Base-by-base conservation (phyloP, 2,113 vertebrate genomes). In the Andinoacara biseriatus region DNA sequence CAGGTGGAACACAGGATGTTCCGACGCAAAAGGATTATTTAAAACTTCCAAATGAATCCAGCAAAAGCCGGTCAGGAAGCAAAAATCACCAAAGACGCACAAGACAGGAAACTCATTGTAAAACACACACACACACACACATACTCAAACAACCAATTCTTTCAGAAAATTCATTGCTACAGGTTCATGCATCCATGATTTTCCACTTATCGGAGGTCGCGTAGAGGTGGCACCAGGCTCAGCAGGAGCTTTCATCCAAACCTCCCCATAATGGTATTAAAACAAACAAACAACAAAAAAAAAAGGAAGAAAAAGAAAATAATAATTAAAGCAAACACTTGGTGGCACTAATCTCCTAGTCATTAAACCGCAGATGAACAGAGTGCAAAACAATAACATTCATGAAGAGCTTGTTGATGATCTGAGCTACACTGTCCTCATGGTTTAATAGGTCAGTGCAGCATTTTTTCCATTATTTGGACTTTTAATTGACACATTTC, bases 381-480 rank as follows among this genome's bases (percentile, higher is more conserved):
- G 7, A 67, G 7, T 0, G 38, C 14, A 67, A 67, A 65, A 24
- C 43, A 0, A 65, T 65, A 13, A 24, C n/a, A 0, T 10, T 26
- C 22, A 0, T 38, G 38, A 0, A 17, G 46, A 49, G 62, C 24
- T 24, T 43, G 40, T 65, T 52, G 7, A 9, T 38, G 35, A 38
- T 38, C 9, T 38, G 9, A 65, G 61, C 2, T 46, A 29, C 4
- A 18, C 8, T 0, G 22, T 6, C 0, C 22, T 40, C 43, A 7
- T 24, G 22, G 0, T 67, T 46, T 18, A n/a, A 67, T 24, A 40
- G 22, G 7, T 46, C 14, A 26, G 8, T 46, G 60, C 38, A 67
- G 1, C 22, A 67, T 56, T 46, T 43, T 67, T 17, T 52, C 17
- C 17, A 49, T 49, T 15, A 15, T 49, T n/a, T 24, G 62, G 10